Conservation (phyloP, 2,113 vertebrate species). For the Burhinus oedicnemus region DNA sequence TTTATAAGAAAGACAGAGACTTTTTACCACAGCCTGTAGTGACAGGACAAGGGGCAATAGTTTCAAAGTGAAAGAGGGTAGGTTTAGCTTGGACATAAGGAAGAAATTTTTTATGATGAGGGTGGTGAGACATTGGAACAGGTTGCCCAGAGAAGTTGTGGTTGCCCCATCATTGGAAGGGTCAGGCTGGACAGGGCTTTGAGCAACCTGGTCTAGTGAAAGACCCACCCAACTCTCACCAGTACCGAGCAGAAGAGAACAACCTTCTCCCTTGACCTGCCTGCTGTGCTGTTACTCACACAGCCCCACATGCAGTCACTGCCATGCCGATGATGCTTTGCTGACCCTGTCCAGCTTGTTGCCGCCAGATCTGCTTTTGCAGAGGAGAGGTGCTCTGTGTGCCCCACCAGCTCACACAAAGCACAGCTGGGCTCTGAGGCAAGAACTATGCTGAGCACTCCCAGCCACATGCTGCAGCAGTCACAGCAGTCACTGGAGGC, state of each 20-base stretch:
- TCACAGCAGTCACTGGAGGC: background rate
- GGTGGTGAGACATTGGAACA: background rate
- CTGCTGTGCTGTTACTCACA: rapidly evolving
- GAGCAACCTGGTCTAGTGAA: background rate
- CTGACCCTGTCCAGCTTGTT: background rate
- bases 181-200: background rate
- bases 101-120: background rate
- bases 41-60: background rate
- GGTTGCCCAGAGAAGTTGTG: background rate
- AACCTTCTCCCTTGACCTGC: background rate
- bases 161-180: background rate
- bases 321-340: background rate
- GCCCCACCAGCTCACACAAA: background rate
- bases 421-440: background rate
- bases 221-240: background rate
- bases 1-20: background rate
- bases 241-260: background rate
- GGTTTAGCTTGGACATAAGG: background rate
- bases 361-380: background rate
- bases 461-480: background rate
- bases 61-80: background rate
- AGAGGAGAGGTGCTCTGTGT: background rate
- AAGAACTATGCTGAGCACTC: background rate
- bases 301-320: background rate
- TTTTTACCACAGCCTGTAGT: background rate